A percentile compares a stretch with the other conserved stretches of the same genome.
Evolutionary conservation across 2,888 invertebrate genomes (phyloP).

Genomic region (Microctonus aethiopoides): DNA sequence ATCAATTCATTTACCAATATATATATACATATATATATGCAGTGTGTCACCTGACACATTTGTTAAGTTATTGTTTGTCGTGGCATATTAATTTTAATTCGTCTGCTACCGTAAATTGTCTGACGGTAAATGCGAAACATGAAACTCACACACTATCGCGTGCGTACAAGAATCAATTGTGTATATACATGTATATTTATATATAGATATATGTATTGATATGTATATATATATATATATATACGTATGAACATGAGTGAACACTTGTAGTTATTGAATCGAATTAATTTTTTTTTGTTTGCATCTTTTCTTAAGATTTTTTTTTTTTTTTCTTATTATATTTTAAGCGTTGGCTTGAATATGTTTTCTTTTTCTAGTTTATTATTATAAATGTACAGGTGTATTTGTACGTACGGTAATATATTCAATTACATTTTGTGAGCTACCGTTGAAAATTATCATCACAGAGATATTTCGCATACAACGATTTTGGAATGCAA

Average conservation of each 20-base stretch:
- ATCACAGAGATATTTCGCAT: slow-evolving; percentile 36
- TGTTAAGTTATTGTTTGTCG: slow-evolving; percentile 18
- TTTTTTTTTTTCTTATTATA: no score
- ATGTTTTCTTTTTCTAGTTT: neutral
- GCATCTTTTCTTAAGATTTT: neutral
- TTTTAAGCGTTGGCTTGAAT: neutral
- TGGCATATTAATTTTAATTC: slow-evolving; percentile 24
- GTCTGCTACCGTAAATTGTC: neutral
- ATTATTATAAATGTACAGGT: neutral
- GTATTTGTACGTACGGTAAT: neutral
- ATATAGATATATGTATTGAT: neutral
- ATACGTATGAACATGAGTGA: neutral
- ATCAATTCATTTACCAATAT: neutral
- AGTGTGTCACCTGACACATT: slow-evolving; percentile 4
- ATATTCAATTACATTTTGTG: neutral
- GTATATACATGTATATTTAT: neutral
- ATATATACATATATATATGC: neutral
- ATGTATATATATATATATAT: neutral
- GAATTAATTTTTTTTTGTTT: no score
- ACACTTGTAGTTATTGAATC: no score
- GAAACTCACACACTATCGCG: slow-evolving; percentile 13
- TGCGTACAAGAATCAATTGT: slow-evolving; percentile 4
- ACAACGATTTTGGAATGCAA: slow-evolving; percentile 65
- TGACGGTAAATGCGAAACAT: slow-evolving; percentile 16
- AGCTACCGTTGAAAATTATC: slow-evolving; percentile 27